Conservation (phyloP, 2,113 vertebrate genomes). For the Microcebus jonahi region DNA sequence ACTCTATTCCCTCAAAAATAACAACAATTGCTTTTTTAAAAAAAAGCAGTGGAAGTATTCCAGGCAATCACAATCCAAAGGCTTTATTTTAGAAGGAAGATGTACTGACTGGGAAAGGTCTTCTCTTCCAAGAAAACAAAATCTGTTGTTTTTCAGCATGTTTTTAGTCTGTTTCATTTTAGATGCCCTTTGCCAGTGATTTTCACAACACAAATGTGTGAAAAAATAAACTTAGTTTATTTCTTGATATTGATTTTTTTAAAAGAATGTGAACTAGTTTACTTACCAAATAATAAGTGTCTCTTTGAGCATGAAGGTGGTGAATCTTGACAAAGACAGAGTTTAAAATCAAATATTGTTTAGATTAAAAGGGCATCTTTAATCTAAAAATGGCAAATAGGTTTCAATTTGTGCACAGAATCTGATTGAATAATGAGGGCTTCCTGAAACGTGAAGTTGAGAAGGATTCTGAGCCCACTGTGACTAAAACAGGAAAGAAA, state of each 20-base stretch:
- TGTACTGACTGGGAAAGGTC: constrained; percentile 18
- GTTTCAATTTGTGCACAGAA: not conserved
- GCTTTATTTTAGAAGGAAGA: constrained; percentile 42
- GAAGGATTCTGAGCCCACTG: not conserved
- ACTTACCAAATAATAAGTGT: constrained; percentile 15
- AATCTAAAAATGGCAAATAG: not conserved
- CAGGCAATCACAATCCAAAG: not conserved
- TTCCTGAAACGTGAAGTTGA: not conserved
- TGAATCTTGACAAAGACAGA: not conserved
- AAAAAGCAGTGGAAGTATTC: not conserved
- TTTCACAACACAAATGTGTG: constrained; percentile 25
- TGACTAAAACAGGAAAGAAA: not conserved
- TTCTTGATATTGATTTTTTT: constrained; percentile 45
- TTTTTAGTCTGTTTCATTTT: constrained; percentile 60
- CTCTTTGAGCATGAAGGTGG: not conserved
- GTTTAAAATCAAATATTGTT: constrained; percentile 29
- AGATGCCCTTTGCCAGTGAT: constrained; percentile 13
- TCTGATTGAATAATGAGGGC: not conserved
- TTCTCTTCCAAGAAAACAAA: constrained; percentile 59
- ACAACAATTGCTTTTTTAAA: not conserved
- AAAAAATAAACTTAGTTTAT: not conserved
- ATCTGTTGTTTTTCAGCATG: constrained; percentile 46
- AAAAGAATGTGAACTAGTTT: constrained; percentile 40
- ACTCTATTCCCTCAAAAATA: not conserved
- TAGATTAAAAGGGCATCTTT: not conserved